Evolutionary conservation across 2,888 invertebrate species (phyloP), one percentile per base, ranked within the genome.

Genomic region (Byasa hedistus): DNA sequence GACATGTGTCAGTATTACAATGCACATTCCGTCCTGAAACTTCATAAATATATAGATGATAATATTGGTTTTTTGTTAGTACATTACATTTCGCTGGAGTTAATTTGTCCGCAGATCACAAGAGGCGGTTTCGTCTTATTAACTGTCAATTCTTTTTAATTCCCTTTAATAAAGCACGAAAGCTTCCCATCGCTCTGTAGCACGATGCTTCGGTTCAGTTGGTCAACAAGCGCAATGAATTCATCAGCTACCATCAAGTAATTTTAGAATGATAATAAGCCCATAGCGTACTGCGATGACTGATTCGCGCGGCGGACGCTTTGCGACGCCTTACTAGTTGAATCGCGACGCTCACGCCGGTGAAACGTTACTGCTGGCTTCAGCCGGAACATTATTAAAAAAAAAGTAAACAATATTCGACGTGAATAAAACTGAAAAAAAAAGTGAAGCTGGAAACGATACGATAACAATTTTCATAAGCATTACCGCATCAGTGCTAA

Each of bases 261-360:
- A 71, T 70, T 71, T 72, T 72, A 70, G 68, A 69, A 69, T 68
- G 65, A 69, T 71, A 69, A 70, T 69, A 70, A 66, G 64, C 62
- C 65, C 65, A 70, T 70, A 69, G 68, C 69, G 70, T 68, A 68
- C 68, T 12, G 55, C 58, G 61, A 67, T 62, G 69, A 65, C 69
- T 69, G 70, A 69, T 63, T 59, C 64, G 70, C 64, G 68, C 72
- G 69, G 65, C 55, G 63, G 70, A 57, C 61, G 64, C 72, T 70
- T 64, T 66, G 67, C 65, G 63, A 32, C 60, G 68, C 39, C 68
- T 54, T 64, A 44, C 72, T 79, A 79, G 79, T 79, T 74, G 71
- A 71, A 70, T 72, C 76, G 77, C 75, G 77, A 65, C 73, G 70
- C 58, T 72, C 75, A 72, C 63, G 68, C 76, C 65, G 70, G 70